Percentiles rank a stretch among this genome's conserved stretches.
Evolutionary conservation across 2,797 vertebrate genomes (phyloP).

Genomic region (Poecilia gillii): DNA sequence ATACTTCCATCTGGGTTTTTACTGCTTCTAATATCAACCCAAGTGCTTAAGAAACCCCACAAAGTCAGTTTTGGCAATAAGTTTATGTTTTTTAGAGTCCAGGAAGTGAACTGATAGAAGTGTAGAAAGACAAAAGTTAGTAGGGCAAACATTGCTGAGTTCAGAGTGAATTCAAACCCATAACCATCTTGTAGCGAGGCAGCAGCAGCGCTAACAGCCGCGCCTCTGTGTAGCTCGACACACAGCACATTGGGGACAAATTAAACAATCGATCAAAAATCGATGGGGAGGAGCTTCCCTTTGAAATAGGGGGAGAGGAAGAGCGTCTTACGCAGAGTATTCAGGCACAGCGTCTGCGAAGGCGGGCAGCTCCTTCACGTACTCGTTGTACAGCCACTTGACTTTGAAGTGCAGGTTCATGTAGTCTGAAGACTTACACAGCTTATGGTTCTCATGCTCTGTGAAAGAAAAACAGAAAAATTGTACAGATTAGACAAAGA

Average conservation of each 20-base stretch:
- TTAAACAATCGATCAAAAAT: neutral
- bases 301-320: neutral
- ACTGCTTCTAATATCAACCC: too few species aligned
- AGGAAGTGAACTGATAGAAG: neutral
- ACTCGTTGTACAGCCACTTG: slow-evolving; percentile 97
- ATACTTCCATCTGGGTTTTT: too few species aligned
- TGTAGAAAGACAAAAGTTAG: neutral
- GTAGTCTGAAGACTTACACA: slow-evolving; percentile 95
- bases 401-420: slow-evolving; percentile 99
- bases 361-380: slow-evolving; percentile 86
- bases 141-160: neutral
- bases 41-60: too few species aligned
- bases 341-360: slow-evolving; percentile 88
- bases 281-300: slow-evolving; percentile 5
- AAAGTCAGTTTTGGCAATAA: too few species aligned
- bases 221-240: neutral
- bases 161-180: neutral
- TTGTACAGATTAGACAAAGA: neutral
- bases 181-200: neutral
- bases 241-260: neutral
- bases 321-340: slow-evolving; percentile 88
- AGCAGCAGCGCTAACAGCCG: neutral
- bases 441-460: slow-evolving; percentile 93
- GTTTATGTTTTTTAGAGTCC: too few species aligned
- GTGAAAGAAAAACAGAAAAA: slow-evolving; percentile 25